A percentile compares a stretch with the other conserved stretches of the same genome.
Evolutionary conservation across 2,113 vertebrate species (phyloP).

Genomic region (Hylia prasina): DNA sequence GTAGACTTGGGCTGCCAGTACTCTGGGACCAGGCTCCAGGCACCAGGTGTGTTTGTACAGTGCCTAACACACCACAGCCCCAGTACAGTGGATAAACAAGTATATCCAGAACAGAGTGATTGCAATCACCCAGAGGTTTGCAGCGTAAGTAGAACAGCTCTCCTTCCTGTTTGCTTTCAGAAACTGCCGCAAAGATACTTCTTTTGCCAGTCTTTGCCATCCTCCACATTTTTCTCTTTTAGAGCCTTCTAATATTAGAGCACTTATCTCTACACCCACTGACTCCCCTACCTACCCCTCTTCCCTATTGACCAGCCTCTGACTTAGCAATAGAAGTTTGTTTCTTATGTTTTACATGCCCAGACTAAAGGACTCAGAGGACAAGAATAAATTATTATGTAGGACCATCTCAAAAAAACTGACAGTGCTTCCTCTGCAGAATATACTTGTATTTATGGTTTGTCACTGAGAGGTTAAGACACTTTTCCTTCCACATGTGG

Average conservation of each 20-base stretch:
- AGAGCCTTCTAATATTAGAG: background rate
- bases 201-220: background rate
- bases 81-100: background rate
- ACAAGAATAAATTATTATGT: background rate
- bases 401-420: background rate
- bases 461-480: background rate
- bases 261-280: background rate
- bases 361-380: background rate
- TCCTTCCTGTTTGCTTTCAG: background rate
- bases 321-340: background rate
- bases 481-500: background rate
- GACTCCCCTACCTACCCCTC: background rate
- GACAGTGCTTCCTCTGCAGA: background rate
- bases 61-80: background rate
- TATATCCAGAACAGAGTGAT: background rate
- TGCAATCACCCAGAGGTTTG: background rate
- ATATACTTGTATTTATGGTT: background rate
- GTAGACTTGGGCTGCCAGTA: background rate
- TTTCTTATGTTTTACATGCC: background rate
- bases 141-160: background rate
- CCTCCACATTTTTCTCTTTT: background rate
- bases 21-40: background rate
- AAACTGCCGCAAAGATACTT: background rate
- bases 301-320: background rate
- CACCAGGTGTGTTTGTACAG: slow-evolving; percentile 41